Evolutionary conservation across 2,888 invertebrate genomes (phyloP).

Genomic region (Zele albiditarsus): DNA sequence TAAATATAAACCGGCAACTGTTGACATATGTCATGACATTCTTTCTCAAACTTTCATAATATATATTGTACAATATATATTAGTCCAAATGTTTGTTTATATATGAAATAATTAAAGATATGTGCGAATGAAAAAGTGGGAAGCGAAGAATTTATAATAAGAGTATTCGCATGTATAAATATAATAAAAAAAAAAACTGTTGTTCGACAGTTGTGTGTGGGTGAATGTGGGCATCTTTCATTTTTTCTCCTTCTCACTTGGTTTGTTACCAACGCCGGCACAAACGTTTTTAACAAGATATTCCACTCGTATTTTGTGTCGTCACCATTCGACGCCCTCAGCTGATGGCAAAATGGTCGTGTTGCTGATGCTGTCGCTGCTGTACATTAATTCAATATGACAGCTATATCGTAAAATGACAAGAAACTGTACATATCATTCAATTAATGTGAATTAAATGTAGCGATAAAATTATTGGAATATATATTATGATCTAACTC

Average conservation of each 20-base stretch:
- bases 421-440: no score
- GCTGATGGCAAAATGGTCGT: conserved; percentile 53
- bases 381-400: background rate
- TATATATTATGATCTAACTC: no score
- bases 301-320: conserved; percentile 50
- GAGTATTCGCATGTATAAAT: background rate
- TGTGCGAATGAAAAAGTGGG: background rate
- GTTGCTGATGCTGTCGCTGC: conserved; percentile 4
- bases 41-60: no score
- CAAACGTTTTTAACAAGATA: conserved; percentile 33
- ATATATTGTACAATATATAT: no score
- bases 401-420: background rate
- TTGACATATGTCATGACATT: no score
- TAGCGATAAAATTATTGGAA: no score
- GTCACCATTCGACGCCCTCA: conserved; percentile 52
- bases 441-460: no score
- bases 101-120: background rate
- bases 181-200: background rate
- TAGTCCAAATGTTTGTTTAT: background rate
- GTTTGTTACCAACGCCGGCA: background rate
- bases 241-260: background rate
- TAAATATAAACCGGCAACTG: no score
- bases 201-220: background rate
- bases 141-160: background rate
- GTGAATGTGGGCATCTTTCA: background rate